phyloP scores from a whole-genome alignment of 1,140 invertebrate species.

The Drosophila virilis region DNA sequence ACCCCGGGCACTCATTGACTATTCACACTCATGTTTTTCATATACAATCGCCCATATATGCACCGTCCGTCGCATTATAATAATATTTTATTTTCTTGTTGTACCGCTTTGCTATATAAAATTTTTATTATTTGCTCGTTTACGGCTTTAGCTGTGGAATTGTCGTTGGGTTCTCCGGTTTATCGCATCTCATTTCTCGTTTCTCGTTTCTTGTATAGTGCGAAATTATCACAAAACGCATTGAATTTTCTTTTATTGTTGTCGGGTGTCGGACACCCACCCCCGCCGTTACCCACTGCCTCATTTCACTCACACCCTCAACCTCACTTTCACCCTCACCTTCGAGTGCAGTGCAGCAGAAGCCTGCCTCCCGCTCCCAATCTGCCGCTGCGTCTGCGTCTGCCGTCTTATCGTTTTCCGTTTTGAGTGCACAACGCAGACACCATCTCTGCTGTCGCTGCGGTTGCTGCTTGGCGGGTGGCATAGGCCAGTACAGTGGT shows the following conservation, averaged over 20 bases:
- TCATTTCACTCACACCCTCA: neutral
- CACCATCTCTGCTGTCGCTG: conserved; percentile 30
- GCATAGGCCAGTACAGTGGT: conserved; percentile 22
- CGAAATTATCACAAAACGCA: conserved; percentile 78
- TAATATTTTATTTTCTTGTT: conserved; percentile 57
- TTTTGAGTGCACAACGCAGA: conserved; percentile 56
- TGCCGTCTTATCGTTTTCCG: conserved; percentile 72
- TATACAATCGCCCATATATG: conserved; percentile 26
- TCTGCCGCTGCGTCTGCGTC: conserved; percentile 9
- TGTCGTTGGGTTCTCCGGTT: conserved; percentile 32
- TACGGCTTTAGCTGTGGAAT: conserved; percentile 50
- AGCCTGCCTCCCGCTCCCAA: conserved; percentile 20
- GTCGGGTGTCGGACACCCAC: conserved; percentile 46
- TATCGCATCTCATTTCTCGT: conserved; percentile 58
- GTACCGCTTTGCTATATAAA: conserved; percentile 44
- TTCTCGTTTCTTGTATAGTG: conserved; percentile 66
- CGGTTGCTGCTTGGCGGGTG: conserved; percentile 46
- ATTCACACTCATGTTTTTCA: conserved; percentile 78
- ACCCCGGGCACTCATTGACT: conserved; percentile 64
- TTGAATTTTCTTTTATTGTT: conserved; percentile 82
- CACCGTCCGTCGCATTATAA: conserved; percentile 27
- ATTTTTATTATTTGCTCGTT: conserved; percentile 80
- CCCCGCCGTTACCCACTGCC: conserved; percentile 8
- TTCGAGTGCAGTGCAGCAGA: conserved; percentile 59
- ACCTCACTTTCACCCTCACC: neutral